phyloP scores from a whole-genome alignment of 2,888 invertebrate species.

The Stegana nigrithorax region DNA sequence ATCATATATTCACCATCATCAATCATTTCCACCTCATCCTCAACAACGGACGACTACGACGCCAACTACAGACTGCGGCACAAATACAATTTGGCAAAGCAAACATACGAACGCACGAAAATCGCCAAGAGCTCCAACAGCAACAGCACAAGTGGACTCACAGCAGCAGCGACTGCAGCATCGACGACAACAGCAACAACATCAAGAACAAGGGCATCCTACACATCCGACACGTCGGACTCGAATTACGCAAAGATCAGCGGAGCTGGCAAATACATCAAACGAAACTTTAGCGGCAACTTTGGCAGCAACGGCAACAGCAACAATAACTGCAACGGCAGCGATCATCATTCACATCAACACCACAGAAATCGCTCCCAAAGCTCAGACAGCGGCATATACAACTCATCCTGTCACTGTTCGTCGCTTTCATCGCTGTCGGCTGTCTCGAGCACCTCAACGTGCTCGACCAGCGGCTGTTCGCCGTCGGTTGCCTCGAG shows the following conservation, averaged over 20 bases:
- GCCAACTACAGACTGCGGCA: constrained; percentile 54
- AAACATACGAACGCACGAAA: constrained; percentile 57
- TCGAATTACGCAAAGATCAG: constrained; percentile 47
- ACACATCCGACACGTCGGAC: constrained; percentile 38
- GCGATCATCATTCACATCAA: background rate
- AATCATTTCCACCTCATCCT: constrained; percentile 50
- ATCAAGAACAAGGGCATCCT: constrained; percentile 7
- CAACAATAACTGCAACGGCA: background rate
- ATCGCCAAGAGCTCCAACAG: constrained; percentile 14
- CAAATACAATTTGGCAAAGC: constrained; percentile 56
- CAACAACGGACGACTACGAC: constrained; percentile 51
- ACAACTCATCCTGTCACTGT: constrained; percentile 63
- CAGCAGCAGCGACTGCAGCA: constrained; percentile 14
- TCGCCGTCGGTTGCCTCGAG: constrained; percentile 45
- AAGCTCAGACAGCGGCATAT: constrained; percentile 63
- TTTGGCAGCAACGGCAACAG: background rate
- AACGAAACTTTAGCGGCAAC: background rate
- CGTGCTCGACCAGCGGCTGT: constrained; percentile 65
- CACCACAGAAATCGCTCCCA: constrained; percentile 47
- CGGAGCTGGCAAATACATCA: background rate
- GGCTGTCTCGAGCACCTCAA: constrained; percentile 67
- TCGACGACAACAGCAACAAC: constrained; percentile 10
- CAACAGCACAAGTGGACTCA: background rate
- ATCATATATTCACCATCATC: constrained; percentile 49
- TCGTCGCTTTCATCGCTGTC: constrained; percentile 56